Evolutionary conservation across 2,797 vertebrate species (phyloP), one percentile per base, ranked within the genome.

Genomic region (Melanotaenia boesemani): DNA sequence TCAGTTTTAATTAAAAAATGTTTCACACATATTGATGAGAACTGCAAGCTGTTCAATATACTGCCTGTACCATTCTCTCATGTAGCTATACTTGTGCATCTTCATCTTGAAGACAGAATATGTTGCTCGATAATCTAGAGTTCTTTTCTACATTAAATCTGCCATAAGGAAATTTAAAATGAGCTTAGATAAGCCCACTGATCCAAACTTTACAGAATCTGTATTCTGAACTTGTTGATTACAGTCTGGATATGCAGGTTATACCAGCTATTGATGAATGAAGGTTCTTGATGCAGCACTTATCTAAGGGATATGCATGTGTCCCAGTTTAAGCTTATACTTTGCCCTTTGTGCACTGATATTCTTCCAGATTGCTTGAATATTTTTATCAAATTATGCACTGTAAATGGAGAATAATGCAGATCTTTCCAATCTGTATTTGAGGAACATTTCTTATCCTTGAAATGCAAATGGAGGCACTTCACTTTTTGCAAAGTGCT

Each of bases 401-500:
- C 46, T 48, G 18, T 16, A 46, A 48, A 18, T 20, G 46, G 6
- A 48, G 20, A n/a, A n/a, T n/a, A 48, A 48, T 1, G 7, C 20
- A 48, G 3, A 3, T 20, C 46, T 7, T 48, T n/a, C 16, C 6
- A 18, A n/a, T n/a, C 18, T 48, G 20, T 48, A n/a, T 48, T 48
- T 48, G 0, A 48, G 2, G 20, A 10, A 10, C 46, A 48, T 1
- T n/a, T 20, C 16, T 48, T n/a, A 1, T n/a, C 8, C 34, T 15
- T 15, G 18, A 22, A 52, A 61, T 28, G 6, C 37, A 59, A 69
- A 48, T 39, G 24, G 36, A 4, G 37, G 11, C n/a, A 50, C 30
- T n/a, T 41, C 44, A 69, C 56, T 48, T 59, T 59, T 18, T 32
- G 7, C 46, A 37, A 48, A 60, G 50, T 11, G 32, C 55, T 28